Evolutionary conservation across 2,113 vertebrate species (phyloP).

Genomic region (Cyanoramphus novaezelandiae): DNA sequence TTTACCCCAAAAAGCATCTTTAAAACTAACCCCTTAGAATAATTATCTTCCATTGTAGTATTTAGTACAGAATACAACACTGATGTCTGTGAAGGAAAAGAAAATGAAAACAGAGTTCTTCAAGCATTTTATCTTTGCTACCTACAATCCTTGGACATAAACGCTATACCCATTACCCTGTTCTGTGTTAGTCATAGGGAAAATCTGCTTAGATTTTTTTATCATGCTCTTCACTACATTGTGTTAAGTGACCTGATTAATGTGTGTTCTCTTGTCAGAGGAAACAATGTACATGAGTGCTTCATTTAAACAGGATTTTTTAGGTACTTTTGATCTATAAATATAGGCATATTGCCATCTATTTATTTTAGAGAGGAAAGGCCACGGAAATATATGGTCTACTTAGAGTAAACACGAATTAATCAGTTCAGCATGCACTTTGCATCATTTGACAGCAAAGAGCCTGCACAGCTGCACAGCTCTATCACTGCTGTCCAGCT

Average conservation of each 20-base stretch:
- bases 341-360: not conserved
- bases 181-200: not conserved
- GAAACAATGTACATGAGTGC: not conserved
- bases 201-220: not conserved
- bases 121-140: not conserved
- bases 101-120: not conserved
- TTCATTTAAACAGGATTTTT: not conserved
- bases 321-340: not conserved
- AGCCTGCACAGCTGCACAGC: not conserved
- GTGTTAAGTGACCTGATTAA: slow-evolving; percentile 12
- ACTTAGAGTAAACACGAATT: not conserved
- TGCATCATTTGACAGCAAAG: not conserved
- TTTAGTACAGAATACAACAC: not conserved
- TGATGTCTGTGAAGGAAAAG: not conserved
- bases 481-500: not conserved
- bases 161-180: not conserved
- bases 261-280: not conserved
- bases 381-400: not conserved
- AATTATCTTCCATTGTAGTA: not conserved
- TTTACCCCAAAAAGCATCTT: not conserved
- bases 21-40: not conserved
- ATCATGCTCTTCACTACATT: not conserved
- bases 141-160: not conserved
- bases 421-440: not conserved
- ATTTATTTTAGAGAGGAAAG: not conserved